Evolutionary conservation across 2,797 vertebrate species (phyloP).

Genomic region (Poliocrania exsul): DNA sequence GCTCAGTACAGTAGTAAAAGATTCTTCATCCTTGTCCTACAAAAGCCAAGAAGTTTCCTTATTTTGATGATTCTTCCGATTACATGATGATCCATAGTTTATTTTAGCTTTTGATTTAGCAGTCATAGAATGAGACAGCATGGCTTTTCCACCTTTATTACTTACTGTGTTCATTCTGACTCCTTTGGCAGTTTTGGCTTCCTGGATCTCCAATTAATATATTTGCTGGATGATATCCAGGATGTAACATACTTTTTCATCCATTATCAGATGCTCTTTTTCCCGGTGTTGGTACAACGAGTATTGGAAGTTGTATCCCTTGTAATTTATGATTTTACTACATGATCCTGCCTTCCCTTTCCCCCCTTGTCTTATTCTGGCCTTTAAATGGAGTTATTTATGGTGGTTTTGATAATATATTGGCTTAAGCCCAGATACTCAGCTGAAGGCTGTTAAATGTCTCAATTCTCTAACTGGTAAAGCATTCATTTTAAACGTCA

Average conservation of each 20-base stretch:
- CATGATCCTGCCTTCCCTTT: background rate
- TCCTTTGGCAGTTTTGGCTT: background rate
- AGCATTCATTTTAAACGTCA: background rate
- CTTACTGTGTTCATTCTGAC: background rate
- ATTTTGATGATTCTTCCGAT: background rate
- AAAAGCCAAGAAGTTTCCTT: background rate
- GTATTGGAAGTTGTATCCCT: background rate
- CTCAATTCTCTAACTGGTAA: background rate
- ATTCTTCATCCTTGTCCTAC: background rate
- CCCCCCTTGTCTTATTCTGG: accelerated
- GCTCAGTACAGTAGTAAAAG: background rate
- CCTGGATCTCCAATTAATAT: background rate
- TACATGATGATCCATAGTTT: background rate
- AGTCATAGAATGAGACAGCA: background rate
- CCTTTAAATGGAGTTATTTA: background rate
- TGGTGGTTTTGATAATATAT: background rate
- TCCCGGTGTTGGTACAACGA: background rate
- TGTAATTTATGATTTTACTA: background rate
- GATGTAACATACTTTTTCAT: background rate
- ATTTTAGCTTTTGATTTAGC: conserved; percentile 15
- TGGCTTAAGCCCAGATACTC: background rate
- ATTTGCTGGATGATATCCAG: background rate
- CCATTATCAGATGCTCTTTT: background rate
- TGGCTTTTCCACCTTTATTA: background rate
- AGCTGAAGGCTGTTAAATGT: background rate